phyloP scores from a whole-genome alignment of 2,113 vertebrate genomes.

The Oncorhynchus nerka region DNA sequence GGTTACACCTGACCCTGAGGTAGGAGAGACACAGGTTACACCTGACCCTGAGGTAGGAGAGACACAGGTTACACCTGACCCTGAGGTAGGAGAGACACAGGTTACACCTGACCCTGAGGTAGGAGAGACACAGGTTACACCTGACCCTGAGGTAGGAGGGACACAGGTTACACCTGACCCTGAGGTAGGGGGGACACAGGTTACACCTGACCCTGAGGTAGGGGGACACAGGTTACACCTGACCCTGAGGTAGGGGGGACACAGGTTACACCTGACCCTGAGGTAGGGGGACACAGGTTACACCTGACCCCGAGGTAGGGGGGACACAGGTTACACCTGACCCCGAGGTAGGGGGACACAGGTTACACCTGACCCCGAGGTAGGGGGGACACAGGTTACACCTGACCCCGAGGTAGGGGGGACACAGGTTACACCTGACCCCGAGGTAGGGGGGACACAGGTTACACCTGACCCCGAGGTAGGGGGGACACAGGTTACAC shows the following conservation, averaged over 20 bases:
- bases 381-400: slow-evolving; percentile 74
- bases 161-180: slow-evolving; percentile 84
- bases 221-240: background rate
- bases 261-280: slow-evolving; percentile 85
- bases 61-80: slow-evolving; percentile 83
- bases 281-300: slow-evolving; percentile 72
- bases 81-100: slow-evolving; percentile 78
- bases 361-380: background rate
- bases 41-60: background rate
- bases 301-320: background rate
- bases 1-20: slow-evolving; percentile 88
- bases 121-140: too few species aligned
- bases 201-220: too few species aligned
- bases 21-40: slow-evolving; percentile 57
- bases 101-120: background rate
- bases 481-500: too few species aligned
- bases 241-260: slow-evolving; percentile 22
- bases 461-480: too few species aligned
- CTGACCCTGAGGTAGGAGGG: slow-evolving; percentile 23
- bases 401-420: slow-evolving; percentile 86
- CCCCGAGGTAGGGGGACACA: slow-evolving; percentile 79
- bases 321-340: slow-evolving; percentile 82
- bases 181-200: slow-evolving; percentile 77
- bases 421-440: background rate
- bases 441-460: slow-evolving; percentile 54